Conservation (phyloP, 2,113 vertebrate species). For the Hippopotamus amphibius region DNA sequence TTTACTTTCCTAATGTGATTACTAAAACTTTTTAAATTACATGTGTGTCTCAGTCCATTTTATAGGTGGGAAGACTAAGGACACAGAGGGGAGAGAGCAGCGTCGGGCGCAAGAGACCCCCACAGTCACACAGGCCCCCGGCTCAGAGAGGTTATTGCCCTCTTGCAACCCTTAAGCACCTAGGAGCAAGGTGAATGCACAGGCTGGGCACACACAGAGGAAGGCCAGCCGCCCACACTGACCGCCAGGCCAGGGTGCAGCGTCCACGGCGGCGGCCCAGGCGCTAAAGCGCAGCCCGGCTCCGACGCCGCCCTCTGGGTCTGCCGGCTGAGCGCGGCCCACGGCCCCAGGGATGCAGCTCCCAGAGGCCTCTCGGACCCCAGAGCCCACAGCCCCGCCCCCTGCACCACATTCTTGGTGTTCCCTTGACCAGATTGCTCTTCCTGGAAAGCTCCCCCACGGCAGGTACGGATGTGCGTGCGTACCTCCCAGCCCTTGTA, state of each 20-base stretch:
- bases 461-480: rapidly evolving
- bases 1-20: not conserved
- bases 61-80: not conserved
- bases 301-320: rapidly evolving
- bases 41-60: not conserved
- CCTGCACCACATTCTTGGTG: too few species aligned
- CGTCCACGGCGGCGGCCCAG: rapidly evolving
- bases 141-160: rapidly evolving
- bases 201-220: rapidly evolving
- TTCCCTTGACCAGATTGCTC: too few species aligned
- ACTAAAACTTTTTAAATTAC: not conserved
- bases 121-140: rapidly evolving
- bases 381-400: rapidly evolving
- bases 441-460: not conserved
- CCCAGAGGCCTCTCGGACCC: not conserved
- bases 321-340: not conserved
- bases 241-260: rapidly evolving
- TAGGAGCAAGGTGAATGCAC: too few species aligned
- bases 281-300: rapidly evolving
- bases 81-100: too few species aligned
- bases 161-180: not conserved
- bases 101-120: rapidly evolving
- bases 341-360: not conserved
- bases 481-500: not conserved
- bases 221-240: not conserved